phyloP scores from a whole-genome alignment of 2,888 invertebrate genomes.

The Junonia oenone region DNA sequence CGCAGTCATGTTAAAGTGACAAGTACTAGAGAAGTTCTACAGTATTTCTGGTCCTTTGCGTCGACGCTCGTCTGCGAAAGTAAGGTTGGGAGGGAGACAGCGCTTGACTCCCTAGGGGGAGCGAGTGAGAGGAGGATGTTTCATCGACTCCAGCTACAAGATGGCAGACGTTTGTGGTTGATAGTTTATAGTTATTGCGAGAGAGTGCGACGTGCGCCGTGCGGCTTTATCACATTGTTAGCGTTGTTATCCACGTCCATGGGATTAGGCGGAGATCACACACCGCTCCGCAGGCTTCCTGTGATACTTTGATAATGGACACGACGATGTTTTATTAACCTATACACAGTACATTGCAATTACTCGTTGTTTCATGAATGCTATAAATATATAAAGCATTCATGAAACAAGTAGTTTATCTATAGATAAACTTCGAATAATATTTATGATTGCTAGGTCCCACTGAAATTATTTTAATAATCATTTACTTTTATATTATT shows the following conservation, averaged over 20 bases:
- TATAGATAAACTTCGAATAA: background rate
- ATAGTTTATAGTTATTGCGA: slow-evolving; percentile 80
- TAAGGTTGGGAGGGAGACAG: slow-evolving; percentile 50
- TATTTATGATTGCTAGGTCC: background rate
- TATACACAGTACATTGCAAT: background rate
- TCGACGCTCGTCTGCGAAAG: slow-evolving; percentile 45
- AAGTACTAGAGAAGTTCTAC: slow-evolving; percentile 29
- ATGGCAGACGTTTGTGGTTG: slow-evolving; percentile 78
- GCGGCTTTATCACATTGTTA: slow-evolving; percentile 77
- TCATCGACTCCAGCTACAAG: slow-evolving; percentile 72
- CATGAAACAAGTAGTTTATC: too few species aligned
- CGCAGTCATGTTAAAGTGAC: slow-evolving; percentile 26
- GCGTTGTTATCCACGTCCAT: slow-evolving; percentile 70
- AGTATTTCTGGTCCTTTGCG: slow-evolving; percentile 39
- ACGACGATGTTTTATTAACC: slow-evolving; percentile 3
- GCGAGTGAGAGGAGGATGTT: slow-evolving; percentile 65
- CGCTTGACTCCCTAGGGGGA: slow-evolving; percentile 37
- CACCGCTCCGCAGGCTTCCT: slow-evolving; percentile 49
- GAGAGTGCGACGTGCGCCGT: slow-evolving; percentile 68
- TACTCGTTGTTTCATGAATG: background rate
- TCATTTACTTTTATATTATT: background rate
- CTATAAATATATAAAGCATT: too few species aligned
- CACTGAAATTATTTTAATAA: background rate
- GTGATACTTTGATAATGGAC: slow-evolving; percentile 54
- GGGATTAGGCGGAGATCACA: slow-evolving; percentile 70